Base-by-base conservation (phyloP, 2,113 vertebrate genomes). In the Actinemys pallida region DNA sequence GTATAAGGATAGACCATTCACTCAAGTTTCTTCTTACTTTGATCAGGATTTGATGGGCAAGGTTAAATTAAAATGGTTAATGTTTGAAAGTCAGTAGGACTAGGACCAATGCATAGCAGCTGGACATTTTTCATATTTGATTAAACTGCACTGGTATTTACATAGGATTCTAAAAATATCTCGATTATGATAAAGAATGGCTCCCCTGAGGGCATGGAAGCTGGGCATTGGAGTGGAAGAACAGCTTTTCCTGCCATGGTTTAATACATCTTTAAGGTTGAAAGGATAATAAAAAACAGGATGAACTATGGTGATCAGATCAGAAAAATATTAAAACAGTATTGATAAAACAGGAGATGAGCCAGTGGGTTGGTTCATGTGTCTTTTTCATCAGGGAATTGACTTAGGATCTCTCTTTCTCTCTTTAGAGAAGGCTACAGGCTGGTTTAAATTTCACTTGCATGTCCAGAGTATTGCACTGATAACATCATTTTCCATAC, bases 361-460 rank as follows among this genome's bases (percentile, higher is more conserved):
- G 8, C 86, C 79, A 3, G 6, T 88, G 86, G 85, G 6, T 35
- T 88, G 78, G 57, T 29, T 78, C 49, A 29, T 39, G 11, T 88
- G 47, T 57, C 47, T 87, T 93, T 94, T 85, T 42, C 65, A 45
- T 91, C 39, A 49, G 82, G 86, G 62, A 50, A 27, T 3, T 50
- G 29, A 25, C 25, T 92, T 83, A 50, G n/a, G 87, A 72, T 65
- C 39, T 93, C 81, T 69, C 27, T 75, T 88, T 90, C 72, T 83
- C 39, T 53, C 59, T 24, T 62, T 24, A 42, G 84, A 80, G 35
- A 90, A 87, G 83, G 45, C 12, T 2, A 19, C 65, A 8, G 42
- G 69, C 13, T 65, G 65, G 76, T 92, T 93, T 89, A 75, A 86
- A 89, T 95, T 84, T 93, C 91, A 96, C 90, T 89, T 92, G 81